Evolutionary conservation across 1,140 invertebrate genomes (phyloP).

Genomic region (Lordiphosa mommai): DNA sequence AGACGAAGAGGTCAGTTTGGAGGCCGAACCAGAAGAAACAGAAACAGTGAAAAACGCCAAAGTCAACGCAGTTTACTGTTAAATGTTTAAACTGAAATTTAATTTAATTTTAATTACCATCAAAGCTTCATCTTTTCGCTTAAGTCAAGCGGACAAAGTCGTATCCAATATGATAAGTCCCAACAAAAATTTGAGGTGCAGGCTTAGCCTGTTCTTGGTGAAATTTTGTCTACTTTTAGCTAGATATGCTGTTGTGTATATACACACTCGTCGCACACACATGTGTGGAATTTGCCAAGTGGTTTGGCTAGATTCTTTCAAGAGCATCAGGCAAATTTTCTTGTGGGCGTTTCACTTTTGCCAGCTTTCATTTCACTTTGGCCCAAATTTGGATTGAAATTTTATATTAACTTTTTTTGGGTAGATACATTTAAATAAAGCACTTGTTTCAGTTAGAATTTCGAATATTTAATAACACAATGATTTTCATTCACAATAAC

Average conservation of each 20-base stretch:
- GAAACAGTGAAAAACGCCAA: conserved; percentile 27
- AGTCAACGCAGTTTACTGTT: conserved; percentile 56
- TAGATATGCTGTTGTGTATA: conserved; percentile 15
- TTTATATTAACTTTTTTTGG: conserved; percentile 13
- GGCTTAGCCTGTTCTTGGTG: conserved; percentile 65
- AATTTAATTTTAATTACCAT: conserved; percentile 63
- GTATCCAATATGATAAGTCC: conserved; percentile 19
- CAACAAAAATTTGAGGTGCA: conserved; percentile 39
- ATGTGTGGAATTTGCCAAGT: conserved; percentile 70
- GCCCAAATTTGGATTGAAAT: conserved; percentile 7
- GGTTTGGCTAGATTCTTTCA: conserved; percentile 75
- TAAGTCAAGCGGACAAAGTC: conserved; percentile 11
- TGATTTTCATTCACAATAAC: neutral
- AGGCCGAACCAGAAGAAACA: conserved; percentile 38
- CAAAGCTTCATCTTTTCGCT: conserved; percentile 18
- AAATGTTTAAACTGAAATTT: conserved; percentile 36
- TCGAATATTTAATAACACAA: neutral
- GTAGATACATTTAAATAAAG: conserved; percentile 21
- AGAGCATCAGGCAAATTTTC: conserved; percentile 48
- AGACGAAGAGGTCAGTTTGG: conserved; percentile 59
- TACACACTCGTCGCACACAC: neutral
- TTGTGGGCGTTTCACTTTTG: conserved; percentile 75
- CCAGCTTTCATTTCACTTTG: conserved; percentile 68
- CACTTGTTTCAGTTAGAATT: conserved; percentile 8
- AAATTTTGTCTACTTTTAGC: conserved; percentile 51